A percentile compares a stretch with the other conserved stretches of the same genome.
Conservation (phyloP, 1,140 invertebrate genomes). For the Pogonomyrmex barbatus region DNA sequence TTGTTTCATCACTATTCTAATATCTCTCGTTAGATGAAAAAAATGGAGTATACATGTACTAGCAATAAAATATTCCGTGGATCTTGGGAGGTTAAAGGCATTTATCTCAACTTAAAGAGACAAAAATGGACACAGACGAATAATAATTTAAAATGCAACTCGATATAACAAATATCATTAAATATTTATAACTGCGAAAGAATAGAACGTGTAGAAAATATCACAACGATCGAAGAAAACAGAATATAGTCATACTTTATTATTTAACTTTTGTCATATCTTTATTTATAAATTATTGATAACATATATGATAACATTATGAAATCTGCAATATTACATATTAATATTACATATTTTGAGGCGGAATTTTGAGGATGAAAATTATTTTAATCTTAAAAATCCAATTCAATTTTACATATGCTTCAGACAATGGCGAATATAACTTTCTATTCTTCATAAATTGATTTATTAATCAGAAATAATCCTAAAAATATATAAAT, state of each 20-base stretch:
- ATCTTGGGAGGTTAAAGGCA: conserved; percentile 10
- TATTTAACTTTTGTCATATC: not conserved
- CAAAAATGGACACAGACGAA: not conserved
- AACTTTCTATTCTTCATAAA: not conserved
- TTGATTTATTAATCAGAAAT: not conserved
- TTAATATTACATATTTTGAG: not conserved
- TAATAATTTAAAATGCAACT: conserved; percentile 28
- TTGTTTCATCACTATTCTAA: not conserved
- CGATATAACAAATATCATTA: not conserved
- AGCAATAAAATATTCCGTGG: conserved; percentile 15
- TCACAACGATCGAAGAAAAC: not conserved
- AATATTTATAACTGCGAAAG: not conserved
- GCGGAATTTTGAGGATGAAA: no score
- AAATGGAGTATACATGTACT: conserved; percentile 14
- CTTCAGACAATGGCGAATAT: not conserved
- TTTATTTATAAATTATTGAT: not conserved
- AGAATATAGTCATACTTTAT: not conserved
- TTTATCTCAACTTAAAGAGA: not conserved
- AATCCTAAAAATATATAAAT: not conserved
- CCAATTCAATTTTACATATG: not conserved
- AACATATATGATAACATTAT: not conserved
- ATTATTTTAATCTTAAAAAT: conserved; percentile 6
- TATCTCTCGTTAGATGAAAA: not conserved
- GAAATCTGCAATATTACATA: not conserved
- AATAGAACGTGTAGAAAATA: not conserved